These are phyloP conservation scores for Garrulus glandarius DNA, from an alignment of 2,797 vertebrate species.

Conservation along the genomic window DNA sequence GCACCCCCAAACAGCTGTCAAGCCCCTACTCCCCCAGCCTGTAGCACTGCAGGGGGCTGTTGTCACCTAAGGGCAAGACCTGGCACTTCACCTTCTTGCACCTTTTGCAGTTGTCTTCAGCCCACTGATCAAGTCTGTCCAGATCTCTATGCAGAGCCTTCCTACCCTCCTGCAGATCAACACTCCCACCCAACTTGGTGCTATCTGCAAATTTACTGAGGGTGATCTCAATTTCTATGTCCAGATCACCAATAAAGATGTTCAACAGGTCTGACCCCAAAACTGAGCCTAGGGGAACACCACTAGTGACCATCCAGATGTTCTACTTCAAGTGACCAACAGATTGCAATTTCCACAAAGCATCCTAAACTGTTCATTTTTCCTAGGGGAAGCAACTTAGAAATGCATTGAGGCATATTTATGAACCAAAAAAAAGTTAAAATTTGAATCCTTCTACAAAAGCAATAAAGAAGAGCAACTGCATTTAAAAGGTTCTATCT, in stretches of 20 bases:
- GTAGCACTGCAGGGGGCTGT: not conserved
- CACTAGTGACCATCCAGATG: not conserved
- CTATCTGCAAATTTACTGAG: not conserved
- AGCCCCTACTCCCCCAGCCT: not conserved
- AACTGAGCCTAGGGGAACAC: rapidly evolving
- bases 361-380: not conserved
- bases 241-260: not conserved
- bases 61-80: not conserved
- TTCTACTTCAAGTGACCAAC: not conserved
- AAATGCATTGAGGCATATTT: not conserved
- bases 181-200: not conserved
- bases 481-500: not conserved
- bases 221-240: not conserved
- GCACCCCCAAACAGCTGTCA: not conserved
- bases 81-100: not conserved
- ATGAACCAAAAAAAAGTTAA: not conserved
- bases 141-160: not conserved
- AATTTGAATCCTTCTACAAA: not conserved
- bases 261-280: not conserved
- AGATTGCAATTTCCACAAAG: not conserved
- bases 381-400: not conserved
- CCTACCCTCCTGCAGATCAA: not conserved
- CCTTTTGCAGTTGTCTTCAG: not conserved
- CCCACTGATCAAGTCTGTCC: not conserved
- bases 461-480: not conserved